Evolutionary conservation across 2,888 invertebrate species (phyloP), one percentile per base, ranked within the genome.

Genomic region (Alentia gelatinosa): DNA sequence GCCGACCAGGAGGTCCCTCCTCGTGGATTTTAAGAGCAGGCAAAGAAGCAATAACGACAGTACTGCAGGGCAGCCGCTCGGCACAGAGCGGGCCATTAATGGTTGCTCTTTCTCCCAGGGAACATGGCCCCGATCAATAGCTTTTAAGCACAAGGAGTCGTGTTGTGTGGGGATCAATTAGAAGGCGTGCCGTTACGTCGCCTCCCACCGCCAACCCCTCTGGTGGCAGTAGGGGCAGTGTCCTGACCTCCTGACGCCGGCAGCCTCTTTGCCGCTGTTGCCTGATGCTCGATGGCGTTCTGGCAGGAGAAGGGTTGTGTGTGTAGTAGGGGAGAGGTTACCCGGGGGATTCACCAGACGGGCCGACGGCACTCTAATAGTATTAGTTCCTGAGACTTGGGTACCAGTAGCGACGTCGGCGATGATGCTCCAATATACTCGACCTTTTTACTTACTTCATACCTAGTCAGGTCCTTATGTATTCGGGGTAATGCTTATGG

Each of bases 141-240:
- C 86, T 86, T 86, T 86, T 86, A 86, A 86, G 86, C 86, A 50
- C 86, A 86, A 86, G n/a, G 86, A 86, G 86, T 86, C 86, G 86
- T 86, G 86, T 86, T 86, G 86, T 86, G 47, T 86, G 86, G 86
- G 86, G 86, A 86, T 86, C 86, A 86, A 86, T 86, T 86, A 86
- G 86, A 86, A 19, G 26, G 50, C 26, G 86, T 42, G 50, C 47
- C 33, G 47, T 86, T 47, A 86, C 35, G 86, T 30, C 30, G 86
- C 9, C 47, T 47, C 40, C 47, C 0, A 47, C 86, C 47, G 86
- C 42, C 86, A 7, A 47, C 86, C 86, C 86, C 86, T 4, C n/a
- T n/a, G n/a, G n/a, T n/a, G n/a, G n/a, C n/a, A n/a, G n/a, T n/a
- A n/a, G n/a, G n/a, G n/a, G n/a, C n/a, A n/a, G 47, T 12, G 15